Conservation (phyloP, 2,797 vertebrate species). For the Poecilia velifera region DNA sequence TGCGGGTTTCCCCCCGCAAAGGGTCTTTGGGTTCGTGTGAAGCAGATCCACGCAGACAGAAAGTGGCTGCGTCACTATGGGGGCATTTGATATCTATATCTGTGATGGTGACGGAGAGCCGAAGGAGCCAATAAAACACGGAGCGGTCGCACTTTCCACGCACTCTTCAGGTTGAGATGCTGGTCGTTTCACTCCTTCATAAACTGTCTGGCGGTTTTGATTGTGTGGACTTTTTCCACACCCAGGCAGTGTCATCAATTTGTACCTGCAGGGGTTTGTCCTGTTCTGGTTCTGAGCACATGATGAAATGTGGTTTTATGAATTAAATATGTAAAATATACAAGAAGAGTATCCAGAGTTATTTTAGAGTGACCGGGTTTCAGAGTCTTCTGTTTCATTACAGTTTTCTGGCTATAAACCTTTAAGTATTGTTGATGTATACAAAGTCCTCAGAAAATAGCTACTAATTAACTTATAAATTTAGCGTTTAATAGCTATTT, state of each 20-base stretch:
- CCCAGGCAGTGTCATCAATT: background rate
- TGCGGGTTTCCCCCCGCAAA: conserved; percentile 42
- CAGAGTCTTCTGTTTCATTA: background rate
- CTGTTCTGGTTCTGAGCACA: background rate
- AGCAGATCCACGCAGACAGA: conserved; percentile 11
- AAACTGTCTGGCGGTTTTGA: background rate
- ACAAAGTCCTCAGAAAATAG: background rate
- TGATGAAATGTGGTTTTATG: background rate
- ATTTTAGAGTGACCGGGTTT: background rate
- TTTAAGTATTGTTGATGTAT: background rate
- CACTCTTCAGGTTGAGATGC: background rate
- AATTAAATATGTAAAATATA: background rate
- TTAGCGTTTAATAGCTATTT: background rate
- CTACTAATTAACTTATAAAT: background rate
- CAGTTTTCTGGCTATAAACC: background rate
- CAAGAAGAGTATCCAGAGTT: background rate
- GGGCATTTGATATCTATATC: background rate
- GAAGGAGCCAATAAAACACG: background rate
- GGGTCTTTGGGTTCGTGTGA: conserved; percentile 11
- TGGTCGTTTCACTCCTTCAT: background rate
- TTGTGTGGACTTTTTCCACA: background rate
- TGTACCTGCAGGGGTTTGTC: background rate
- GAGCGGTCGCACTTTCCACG: background rate
- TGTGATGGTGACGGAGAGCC: background rate
- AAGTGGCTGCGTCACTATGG: background rate